Conservation (phyloP, 2,113 vertebrate species). For the Archocentrus centrarchus region DNA sequence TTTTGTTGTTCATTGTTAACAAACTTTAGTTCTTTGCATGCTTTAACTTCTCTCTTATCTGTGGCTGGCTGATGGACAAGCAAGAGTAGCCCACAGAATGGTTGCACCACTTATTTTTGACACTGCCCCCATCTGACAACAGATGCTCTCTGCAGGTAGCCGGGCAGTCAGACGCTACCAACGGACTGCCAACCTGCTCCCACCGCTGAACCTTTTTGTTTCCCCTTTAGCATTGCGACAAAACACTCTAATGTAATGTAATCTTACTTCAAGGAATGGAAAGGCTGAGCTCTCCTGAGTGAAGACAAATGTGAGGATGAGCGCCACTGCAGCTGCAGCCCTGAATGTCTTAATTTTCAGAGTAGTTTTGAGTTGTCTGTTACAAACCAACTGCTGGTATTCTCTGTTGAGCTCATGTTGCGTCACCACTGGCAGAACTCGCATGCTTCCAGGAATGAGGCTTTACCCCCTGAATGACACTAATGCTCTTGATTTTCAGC, state of each 20-base stretch:
- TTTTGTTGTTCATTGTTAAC: too few relatives aligned
- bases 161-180: background rate
- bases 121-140: background rate
- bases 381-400: conserved; percentile 2
- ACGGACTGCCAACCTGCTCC: background rate
- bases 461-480: background rate
- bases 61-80: background rate
- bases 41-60: background rate
- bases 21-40: too few relatives aligned
- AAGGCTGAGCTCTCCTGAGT: background rate
- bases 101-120: background rate
- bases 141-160: background rate
- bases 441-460: background rate
- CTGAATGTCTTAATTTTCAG: background rate
- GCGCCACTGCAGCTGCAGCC: conserved; percentile 4
- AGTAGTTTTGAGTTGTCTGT: background rate
- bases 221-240: background rate
- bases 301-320: conserved; percentile 8
- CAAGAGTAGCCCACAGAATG: too few relatives aligned
- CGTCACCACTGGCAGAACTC: background rate
- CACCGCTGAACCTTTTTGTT: background rate
- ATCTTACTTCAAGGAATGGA: background rate
- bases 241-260: background rate
- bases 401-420: background rate
- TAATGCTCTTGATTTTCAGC: background rate